Evolutionary conservation across 2,888 invertebrate genomes (phyloP), one percentile per base, ranked within the genome.

Genomic region (Rotaria socialis): DNA sequence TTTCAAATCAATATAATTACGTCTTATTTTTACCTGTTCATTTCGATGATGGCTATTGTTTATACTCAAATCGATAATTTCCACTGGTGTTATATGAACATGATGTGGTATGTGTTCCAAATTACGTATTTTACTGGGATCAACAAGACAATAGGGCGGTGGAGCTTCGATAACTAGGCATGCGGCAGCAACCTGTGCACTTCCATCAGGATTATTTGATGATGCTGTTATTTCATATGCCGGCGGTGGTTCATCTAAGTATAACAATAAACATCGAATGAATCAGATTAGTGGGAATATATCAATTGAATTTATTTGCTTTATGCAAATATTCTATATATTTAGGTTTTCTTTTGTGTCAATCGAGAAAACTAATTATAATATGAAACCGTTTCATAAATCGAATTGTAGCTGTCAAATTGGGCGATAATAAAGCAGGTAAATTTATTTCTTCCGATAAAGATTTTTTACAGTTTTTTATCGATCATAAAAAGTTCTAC

Each of bases 91-190:
- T 43, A 80, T 47, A n/a, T 80, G 43, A 24, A 47, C n/a, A 47
- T 80, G 11, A 47, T 80, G 80, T 47, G 43, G 80, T 47, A 47
- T 14, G 47, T 80, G 80, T 35, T 67, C 67, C 67, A 16, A 35
- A 47, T 43, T 47, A 80, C 14, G 47, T 16, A 80, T n/a, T 80
- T 80, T 80, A 80, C 47, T 80, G n/a, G 80, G 80, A 80, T 80
- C 80, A 80, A 80, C 47, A n/a, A 80, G 47, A 80, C 80, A 80
- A 47, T 80, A 80, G 4, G 80, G 80, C 11, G 80, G 80, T n/a
- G 80, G 80, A 47, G 80, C 80, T 47, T 80, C 80, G 3, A 47
- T n/a, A 41, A 10, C 5, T 75, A 14, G 10, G 47, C 1, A 8
- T 47, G 80, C 8, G 47, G 47, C 47, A 24, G 47, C 7, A 7